Evolutionary conservation across 2,888 invertebrate genomes (phyloP).

Genomic region (Lasius platythorax): DNA sequence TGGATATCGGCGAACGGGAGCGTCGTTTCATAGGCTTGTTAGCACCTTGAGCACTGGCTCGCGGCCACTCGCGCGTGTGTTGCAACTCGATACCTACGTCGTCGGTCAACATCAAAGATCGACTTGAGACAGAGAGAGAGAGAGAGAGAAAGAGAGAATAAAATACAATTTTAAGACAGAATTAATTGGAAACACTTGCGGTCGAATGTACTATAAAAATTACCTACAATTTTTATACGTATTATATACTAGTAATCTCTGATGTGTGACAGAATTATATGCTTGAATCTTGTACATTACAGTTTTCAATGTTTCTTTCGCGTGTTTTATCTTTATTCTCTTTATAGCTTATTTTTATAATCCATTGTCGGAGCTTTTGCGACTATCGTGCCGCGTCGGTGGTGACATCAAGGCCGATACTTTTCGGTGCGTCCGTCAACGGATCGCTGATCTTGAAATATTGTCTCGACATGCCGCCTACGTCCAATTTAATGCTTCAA

Average conservation of each 20-base stretch:
- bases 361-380: constrained; percentile 34
- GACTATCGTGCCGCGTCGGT: not conserved
- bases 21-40: constrained; percentile 40
- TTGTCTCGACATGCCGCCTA: constrained; percentile 34
- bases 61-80: constrained; percentile 44
- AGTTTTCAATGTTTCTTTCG: constrained; percentile 9
- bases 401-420: constrained; percentile 39
- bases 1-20: constrained; percentile 26
- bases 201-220: not conserved
- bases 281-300: not conserved
- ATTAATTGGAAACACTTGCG: not conserved
- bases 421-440: constrained; percentile 46
- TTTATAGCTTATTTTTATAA: constrained; percentile 39
- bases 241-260: not conserved
- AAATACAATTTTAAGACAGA: not conserved
- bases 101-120: constrained; percentile 28
- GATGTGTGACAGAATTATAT: not conserved
- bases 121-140: not conserved
- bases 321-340: not conserved
- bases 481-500: constrained; percentile 46
- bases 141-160: not conserved
- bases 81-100: constrained; percentile 35
- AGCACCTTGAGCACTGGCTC: constrained; percentile 50
- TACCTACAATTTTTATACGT: not conserved
- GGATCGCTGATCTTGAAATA: constrained; percentile 54